These are phyloP conservation scores for Caradrina kadenii DNA, from an alignment of 2,888 invertebrate genomes.

Conservation along the genomic window DNA sequence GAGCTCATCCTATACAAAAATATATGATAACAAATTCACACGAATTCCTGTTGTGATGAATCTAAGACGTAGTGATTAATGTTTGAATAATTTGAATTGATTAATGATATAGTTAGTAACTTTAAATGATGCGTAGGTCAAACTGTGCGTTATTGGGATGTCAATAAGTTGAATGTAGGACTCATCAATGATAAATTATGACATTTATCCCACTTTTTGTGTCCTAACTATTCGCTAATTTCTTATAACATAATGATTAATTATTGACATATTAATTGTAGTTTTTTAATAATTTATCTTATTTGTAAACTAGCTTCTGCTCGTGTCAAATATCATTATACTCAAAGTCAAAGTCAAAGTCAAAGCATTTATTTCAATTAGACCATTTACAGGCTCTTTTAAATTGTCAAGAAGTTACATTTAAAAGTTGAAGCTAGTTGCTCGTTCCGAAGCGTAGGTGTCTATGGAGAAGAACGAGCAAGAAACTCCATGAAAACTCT, in stretches of 20 bases:
- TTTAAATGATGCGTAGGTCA: conserved; percentile 15
- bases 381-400: no score
- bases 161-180: not conserved
- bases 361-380: no score
- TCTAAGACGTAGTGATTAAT: conserved; percentile 43
- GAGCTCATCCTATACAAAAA: not conserved
- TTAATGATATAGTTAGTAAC: conserved; percentile 24
- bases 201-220: conserved; percentile 4
- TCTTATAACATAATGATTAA: not conserved
- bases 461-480: no score
- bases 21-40: conserved; percentile 25
- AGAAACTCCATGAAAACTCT: no score
- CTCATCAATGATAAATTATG: not conserved
- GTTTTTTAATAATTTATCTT: no score
- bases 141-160: conserved; percentile 15
- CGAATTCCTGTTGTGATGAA: conserved; percentile 31
- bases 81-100: conserved; percentile 33
- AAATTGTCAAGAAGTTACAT: no score
- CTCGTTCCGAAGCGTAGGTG: no score
- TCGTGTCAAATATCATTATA: no score
- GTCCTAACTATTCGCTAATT: not conserved
- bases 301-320: no score
- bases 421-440: no score
- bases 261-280: no score
- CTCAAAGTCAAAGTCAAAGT: no score